Conservation (phyloP, 1,140 invertebrate species). For the Megathymus violae region DNA sequence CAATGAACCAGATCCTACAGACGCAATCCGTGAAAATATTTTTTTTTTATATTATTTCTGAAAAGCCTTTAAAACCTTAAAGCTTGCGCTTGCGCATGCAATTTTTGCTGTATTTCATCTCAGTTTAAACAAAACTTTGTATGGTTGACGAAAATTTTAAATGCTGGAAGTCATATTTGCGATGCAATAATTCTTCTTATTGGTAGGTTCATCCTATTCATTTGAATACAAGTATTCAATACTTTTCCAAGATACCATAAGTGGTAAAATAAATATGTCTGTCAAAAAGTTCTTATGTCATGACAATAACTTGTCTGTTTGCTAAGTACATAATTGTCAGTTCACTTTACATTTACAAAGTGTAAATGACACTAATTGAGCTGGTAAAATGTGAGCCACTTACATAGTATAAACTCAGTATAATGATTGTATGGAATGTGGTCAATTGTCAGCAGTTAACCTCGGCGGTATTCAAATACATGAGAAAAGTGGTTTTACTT, state of each 20-base stretch:
- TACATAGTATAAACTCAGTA: conserved; percentile 12
- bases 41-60: too few species aligned
- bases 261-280: background rate
- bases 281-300: background rate
- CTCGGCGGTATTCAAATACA: conserved; percentile 52
- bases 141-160: too few species aligned
- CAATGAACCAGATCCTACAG: conserved; percentile 20
- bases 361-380: conserved; percentile 11
- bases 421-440: conserved; percentile 34
- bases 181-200: too few species aligned
- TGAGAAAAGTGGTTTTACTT: conserved; percentile 50
- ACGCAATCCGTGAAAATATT: background rate
- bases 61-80: too few species aligned
- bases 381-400: conserved; percentile 14
- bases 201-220: too few species aligned
- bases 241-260: too few species aligned
- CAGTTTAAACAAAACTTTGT: too few species aligned
- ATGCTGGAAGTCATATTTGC: too few species aligned
- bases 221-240: too few species aligned
- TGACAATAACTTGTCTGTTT: background rate
- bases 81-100: too few species aligned
- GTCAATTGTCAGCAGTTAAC: conserved; percentile 45
- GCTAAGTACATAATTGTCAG: conserved; percentile 6
- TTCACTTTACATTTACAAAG: conserved; percentile 10
- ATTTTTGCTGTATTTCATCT: too few species aligned